Base-by-base conservation (phyloP, 2,113 vertebrate species). In the Melospiza georgiana region DNA sequence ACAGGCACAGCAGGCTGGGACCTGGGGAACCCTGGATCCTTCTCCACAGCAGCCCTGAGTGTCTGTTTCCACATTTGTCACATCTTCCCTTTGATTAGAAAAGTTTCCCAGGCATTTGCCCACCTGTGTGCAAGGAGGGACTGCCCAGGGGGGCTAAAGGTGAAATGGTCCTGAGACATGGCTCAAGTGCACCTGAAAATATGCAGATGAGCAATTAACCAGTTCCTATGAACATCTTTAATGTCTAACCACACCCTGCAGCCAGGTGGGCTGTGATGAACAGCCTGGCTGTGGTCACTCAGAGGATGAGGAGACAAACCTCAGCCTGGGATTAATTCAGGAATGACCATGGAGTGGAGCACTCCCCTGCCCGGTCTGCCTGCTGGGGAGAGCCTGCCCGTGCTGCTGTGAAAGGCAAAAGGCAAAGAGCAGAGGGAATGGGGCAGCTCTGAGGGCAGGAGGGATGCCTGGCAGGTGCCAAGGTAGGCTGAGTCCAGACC, bases 51-150 rank as follows among this genome's bases (percentile, higher is more conserved):
- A 63, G 48, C 48, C 21, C 8, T 17, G 18, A 22, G 15, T 30
- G 39, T 10, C 8, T 3, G 10, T 31, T 69, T 66, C 41, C 55
- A 57, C 33, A 52, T 25, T 17, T 10, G 23, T 6, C 0, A 0
- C 51, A 22, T 25, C n/a, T 55, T 59, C 27, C 54, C 58, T 84
- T 31, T 31, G 6, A 20, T 55, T 63, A 37, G 39, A 27, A 58
- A 62, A 87, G 13, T 5, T 51, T 80, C 65, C 25, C 2, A 3
- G 20, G 15, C 25, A 5, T 68, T 65, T 30, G 3, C 17, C 15
- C 18, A 20, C 28, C 25, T 24, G 20, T 28, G 25, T 58, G 62
- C 37, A 10, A 49, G 12, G 31, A 67, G 39, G 41, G 15, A 12
- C 7, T 61, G 39, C 22, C 49, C 48, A 52, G 49, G 15, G 11